Evolutionary conservation across 1,140 invertebrate species (phyloP), one percentile per base, ranked within the genome.

Genomic region (Conus ventricosus): DNA sequence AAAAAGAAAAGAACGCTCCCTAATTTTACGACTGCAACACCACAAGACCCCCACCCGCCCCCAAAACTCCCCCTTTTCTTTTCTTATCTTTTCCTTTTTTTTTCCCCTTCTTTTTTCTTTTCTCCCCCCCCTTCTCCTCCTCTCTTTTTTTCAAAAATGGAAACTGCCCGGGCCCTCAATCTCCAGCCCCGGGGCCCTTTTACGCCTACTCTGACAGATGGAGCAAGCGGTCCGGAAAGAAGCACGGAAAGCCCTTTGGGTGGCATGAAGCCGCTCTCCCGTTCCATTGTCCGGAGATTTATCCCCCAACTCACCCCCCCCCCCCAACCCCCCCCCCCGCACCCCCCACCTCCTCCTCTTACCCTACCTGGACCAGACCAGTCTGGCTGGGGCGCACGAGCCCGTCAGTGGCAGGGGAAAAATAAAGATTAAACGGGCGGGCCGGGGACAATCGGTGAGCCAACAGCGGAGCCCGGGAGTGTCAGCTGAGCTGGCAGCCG

Each of bases 231-330:
- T 71, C 63, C 84, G 20, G 53, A 51, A 81, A 71, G 84, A 85
- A 75, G 71, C 84, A 85, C 53, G 84, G 84, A 85, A 85, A 85
- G 57, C 54, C 84, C 71, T n/a, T 85, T 81, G 80, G 80, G 27
- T 23, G 80, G 7, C 25, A 54, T 81, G 17, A 75, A 53, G 63
- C 67, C 63, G 60, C 83, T 20, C 84, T 67, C 51, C 63, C 25
- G 51, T 85, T 71, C 84, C 71, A 85, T 85, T 85, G 84, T 85
- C 17, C 63, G 4, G 54, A 87, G 80, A 87, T 87, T 87, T 87
- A 87, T 87, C 87, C 82, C 87, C 87, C 60, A n/a, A 11, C 3
- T 8, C 10, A 3, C 0, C 67, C 67, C 67, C 67, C 67, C 20
- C 54, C 82, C 57, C 8, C 57, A 11, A 11, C 15, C 1, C 57